These are phyloP conservation scores for Sabellastarte sp. DNA, from an alignment of 2,888 invertebrate species.

Conservation along the genomic window DNA sequence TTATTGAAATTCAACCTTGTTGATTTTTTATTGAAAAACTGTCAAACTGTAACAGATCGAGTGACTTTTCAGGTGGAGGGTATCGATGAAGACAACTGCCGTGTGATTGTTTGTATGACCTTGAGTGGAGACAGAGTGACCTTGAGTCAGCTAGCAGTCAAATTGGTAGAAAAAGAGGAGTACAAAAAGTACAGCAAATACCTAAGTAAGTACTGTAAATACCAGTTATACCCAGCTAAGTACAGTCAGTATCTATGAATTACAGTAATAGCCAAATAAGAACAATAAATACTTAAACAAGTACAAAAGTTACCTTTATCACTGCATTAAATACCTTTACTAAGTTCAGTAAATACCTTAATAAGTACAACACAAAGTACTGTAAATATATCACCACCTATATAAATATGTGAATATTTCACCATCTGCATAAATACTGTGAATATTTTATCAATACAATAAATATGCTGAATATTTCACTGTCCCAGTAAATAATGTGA, in stretches of 20 bases:
- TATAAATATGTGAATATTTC: too few relatives aligned
- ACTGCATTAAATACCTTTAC: neutral
- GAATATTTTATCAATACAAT: too few relatives aligned
- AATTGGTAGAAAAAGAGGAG: conserved; percentile 77
- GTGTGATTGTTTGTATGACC: conserved; percentile 50
- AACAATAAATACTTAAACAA: too few relatives aligned
- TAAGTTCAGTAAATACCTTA: too few relatives aligned
- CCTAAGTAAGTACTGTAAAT: conserved; percentile 71
- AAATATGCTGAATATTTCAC: too few relatives aligned
- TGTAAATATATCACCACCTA: too few relatives aligned
- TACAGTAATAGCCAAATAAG: too few relatives aligned
- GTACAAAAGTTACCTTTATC: neutral
- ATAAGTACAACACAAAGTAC: too few relatives aligned
- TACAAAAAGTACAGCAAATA: conserved; percentile 80
- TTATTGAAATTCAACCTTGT: too few relatives aligned
- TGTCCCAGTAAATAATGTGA: too few relatives aligned
- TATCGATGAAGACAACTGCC: conserved; percentile 55
- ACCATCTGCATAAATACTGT: too few relatives aligned
- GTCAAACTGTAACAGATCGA: neutral
- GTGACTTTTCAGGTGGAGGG: conserved; percentile 43
- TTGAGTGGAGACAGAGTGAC: conserved; percentile 44
- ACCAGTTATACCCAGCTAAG: neutral
- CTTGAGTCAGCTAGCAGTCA: conserved; percentile 74
- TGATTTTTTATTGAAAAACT: neutral
- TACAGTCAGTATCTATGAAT: neutral